Evolutionary conservation across 92 coral and sea anemone genomes (phyloP), one percentile per base, ranked within the genome.

Genomic region (Actinostola sp.): DNA sequence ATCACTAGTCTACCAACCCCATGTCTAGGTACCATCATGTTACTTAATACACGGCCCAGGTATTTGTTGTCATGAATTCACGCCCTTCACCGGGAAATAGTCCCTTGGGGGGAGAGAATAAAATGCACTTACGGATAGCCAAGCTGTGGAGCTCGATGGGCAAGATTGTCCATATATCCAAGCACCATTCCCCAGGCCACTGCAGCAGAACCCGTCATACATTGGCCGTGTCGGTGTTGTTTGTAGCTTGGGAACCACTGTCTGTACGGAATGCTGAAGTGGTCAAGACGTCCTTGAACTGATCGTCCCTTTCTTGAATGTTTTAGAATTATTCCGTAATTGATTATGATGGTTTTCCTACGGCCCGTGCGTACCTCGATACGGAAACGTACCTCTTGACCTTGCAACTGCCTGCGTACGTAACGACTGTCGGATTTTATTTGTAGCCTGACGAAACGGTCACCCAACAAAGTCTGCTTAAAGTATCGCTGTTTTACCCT

Each of bases 171-270:
- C 75, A 67, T 77, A 77, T 93, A 90, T 70, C 96, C 98, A 45
- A 93, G 82, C 44, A 93, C 64, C 81, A 78, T 84, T 34, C 91
- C 89, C 98, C 96, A 93, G 67, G 96, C 98, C 76, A 90, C 93
- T 16, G 98, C 89, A 5, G 86, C 96, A 19, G 92, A 84, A 0
- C 98, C 96, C 59, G 93, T 84, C 89, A 52, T 71, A 50, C 98
- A 93, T 16, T 71, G 86, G 53, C 93, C 90, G 78, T 74, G 76
- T 23, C 71, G 78, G 44, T 87, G 91, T 63, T 89, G 96, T 35
- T 74, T 73, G 82, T 87, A 89, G 81, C 66, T 84, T 73, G 98
- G 98, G 72, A 93, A 65, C 84, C 55, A 73, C 42, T 83, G 64
- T 33, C 76, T 71, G 35, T 78, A 71, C 2, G 93, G 93, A 31